Conservation (phyloP, 30 jellyfish, hydroid and myxozoan genomes). For the Mastigias papua region DNA sequence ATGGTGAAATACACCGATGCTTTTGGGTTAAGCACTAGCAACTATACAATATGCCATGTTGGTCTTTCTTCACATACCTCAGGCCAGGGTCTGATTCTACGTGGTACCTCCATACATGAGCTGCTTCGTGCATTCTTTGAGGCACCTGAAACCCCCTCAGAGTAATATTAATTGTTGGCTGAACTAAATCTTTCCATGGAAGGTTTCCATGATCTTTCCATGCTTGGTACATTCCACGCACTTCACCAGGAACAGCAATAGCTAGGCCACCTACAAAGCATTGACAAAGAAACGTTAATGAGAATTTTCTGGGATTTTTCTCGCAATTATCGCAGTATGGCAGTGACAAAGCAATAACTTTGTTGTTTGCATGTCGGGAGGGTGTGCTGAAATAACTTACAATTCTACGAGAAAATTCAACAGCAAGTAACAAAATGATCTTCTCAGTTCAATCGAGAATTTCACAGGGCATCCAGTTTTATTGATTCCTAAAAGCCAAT, state of each 20-base stretch:
- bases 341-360: no score
- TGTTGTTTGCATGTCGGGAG: no score
- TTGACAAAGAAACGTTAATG: no score
- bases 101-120: slow-evolving; percentile 57
- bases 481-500: no score
- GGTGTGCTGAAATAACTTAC: no score
- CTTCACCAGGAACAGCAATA: slow-evolving; percentile 95
- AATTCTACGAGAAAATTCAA: no score
- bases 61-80: slow-evolving; percentile 42
- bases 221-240: slow-evolving; percentile 92
- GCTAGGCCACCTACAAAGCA: slow-evolving; percentile 89
- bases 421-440: no score
- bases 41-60: no score
- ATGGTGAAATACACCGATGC: not conserved
- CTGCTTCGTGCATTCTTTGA: slow-evolving; percentile 89
- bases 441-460: no score
- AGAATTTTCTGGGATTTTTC: no score
- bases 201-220: slow-evolving; percentile 88
- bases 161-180: slow-evolving; percentile 90
- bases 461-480: no score
- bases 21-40: not conserved
- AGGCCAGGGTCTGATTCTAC: slow-evolving; percentile 94
- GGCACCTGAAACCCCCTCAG: slow-evolving; percentile 85
- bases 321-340: no score
- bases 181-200: slow-evolving; percentile 94